phyloP scores from a whole-genome alignment of 2,797 vertebrate species.

The Oreortyx pictus region DNA sequence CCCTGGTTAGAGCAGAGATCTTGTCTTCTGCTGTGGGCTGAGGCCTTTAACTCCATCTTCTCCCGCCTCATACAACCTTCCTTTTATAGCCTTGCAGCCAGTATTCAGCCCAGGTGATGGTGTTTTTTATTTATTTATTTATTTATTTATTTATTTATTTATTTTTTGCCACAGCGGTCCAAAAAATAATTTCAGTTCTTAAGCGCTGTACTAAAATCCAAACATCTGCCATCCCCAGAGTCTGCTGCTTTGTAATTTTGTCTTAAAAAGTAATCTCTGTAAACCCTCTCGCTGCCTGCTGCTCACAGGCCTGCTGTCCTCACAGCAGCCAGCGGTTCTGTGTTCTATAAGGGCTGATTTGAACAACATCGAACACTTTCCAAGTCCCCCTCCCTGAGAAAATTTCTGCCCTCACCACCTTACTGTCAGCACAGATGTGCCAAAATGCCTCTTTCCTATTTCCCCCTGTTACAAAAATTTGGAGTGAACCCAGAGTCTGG shows the following conservation, averaged over 20 bases:
- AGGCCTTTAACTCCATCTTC: neutral
- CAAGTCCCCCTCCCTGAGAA: neutral
- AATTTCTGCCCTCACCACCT: constrained; percentile 16
- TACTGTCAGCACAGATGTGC: neutral
- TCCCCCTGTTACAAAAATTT: neutral
- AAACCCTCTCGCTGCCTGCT: constrained; percentile 44
- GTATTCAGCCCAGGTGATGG: neutral
- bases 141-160: neutral
- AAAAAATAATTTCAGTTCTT: constrained; percentile 17
- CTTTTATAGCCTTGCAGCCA: constrained; percentile 17
- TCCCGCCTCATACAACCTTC: neutral
- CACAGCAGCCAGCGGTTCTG: neutral
- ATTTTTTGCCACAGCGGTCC: constrained; percentile 33
- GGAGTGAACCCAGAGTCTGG: neutral
- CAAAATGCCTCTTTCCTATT: neutral
- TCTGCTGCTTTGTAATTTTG: constrained; percentile 55
- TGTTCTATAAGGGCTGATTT: neutral
- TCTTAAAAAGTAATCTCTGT: constrained; percentile 57
- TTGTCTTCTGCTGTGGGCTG: neutral
- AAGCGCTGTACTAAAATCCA: constrained; percentile 54
- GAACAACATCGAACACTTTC: neutral
- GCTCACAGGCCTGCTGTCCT: constrained; percentile 41
- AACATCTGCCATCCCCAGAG: constrained; percentile 67
- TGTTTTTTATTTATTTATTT: neutral
- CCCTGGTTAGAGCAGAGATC: neutral